A percentile compares a stretch with the other conserved stretches of the same genome.
Evolutionary conservation across 2,113 vertebrate species (phyloP).

Genomic region (Hippocampus barbouri): DNA sequence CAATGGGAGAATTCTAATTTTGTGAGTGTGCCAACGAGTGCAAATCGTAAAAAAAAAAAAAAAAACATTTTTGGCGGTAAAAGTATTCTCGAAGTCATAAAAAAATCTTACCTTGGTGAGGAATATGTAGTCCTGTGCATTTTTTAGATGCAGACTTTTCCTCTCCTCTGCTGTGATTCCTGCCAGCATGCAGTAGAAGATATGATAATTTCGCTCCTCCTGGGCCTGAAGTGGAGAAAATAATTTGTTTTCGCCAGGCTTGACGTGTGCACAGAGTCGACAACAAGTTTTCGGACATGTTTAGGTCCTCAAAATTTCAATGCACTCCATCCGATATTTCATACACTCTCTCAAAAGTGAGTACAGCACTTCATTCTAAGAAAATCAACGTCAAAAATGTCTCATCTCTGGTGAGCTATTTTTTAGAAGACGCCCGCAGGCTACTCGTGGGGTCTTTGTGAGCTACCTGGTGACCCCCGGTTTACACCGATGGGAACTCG

Average conservation of each 20-base stretch:
- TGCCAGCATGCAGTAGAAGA: conserved; percentile 97
- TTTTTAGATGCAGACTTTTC: conserved; percentile 83
- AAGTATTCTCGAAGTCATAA: not conserved
- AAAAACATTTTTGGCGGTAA: not conserved
- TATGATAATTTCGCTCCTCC: conserved; percentile 93
- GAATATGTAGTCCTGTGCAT: conserved; percentile 89
- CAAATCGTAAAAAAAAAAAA: not conserved
- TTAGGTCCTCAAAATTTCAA: no score
- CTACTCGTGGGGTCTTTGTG: no score
- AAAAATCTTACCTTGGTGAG: conserved; percentile 82
- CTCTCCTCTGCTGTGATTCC: conserved; percentile 91
- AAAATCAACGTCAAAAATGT: no score
- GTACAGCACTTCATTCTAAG: no score
- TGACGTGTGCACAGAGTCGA: no score
- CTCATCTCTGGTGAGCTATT: no score
- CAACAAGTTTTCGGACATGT: no score
- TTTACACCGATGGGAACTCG: no score
- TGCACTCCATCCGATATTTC: no score
- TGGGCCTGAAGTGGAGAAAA: conserved; percentile 70
- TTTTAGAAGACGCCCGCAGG: no score
- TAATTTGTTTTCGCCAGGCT: not conserved
- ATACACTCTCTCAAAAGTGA: no score
- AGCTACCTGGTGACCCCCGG: no score
- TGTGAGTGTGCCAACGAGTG: not conserved
- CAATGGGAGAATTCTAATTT: not conserved